Base-by-base conservation (phyloP, 2,113 vertebrate genomes). In the Chamaetylas fuelleborni region DNA sequence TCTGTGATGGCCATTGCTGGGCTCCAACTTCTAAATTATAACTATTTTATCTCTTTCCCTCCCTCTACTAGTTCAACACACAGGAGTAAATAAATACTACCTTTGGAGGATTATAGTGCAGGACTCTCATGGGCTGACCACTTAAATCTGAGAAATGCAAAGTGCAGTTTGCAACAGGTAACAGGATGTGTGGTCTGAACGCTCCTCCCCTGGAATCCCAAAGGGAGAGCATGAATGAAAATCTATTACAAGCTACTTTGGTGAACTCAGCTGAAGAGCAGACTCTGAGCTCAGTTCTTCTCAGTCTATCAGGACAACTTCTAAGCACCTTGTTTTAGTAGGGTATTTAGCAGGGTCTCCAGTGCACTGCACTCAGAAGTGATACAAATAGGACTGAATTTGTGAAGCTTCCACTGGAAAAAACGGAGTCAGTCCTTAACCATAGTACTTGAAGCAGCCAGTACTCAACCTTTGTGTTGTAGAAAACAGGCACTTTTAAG, bases 401-500 rank as follows among this genome's bases (percentile, higher is more conserved):
- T 45, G 28, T 3, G 16, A 61, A n/a, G 38, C 4, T 14, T 84
- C 81, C 48, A 76, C 4, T 62, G 67, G 47, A 60, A 62, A 65
- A n/a, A 69, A 7, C 8, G n/a, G 13, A 28, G 5, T 10, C 38
- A 33, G 53, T 66, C 67, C 58, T 79, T 26, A 18, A 20, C 20
- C 33, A 2, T 5, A 78, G 31, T 14, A 33, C 43, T 36, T 71
- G 14, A 58, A 70, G 58, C 79, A 54, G 34, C 43, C 61, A 57
- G 3, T 43, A 22, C 66, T 85, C 48, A 19, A 4, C 16, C 40
- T 71, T 28, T 47, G 9, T 60, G 1, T 79, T 64, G 70, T 15
- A 90, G 42, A 84, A 92, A 88, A 48, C 70, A 96, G 93, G 73
- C 79, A 92, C 92, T 96, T 96, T 57, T 20, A 82, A 79, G 62